Evolutionary conservation across 2,113 vertebrate species (phyloP).

Genomic region (Myrmecophaga tridactyla): DNA sequence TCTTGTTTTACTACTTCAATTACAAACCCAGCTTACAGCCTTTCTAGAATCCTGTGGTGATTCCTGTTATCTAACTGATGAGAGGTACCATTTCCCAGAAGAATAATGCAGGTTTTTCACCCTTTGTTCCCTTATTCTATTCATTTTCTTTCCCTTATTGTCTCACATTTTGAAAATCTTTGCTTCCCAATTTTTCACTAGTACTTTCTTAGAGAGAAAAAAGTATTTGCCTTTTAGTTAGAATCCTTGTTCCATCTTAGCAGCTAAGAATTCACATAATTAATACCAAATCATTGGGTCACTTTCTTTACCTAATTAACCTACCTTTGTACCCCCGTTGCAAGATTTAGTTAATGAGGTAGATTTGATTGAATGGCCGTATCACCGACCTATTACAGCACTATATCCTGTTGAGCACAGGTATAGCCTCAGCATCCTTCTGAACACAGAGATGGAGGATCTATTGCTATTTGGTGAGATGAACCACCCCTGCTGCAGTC

Average conservation of each 20-base stretch:
- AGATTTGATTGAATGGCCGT: not conserved
- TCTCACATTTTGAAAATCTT: not conserved
- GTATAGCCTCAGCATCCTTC: not conserved
- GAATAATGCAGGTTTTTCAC: not conserved
- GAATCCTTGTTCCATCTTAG: not conserved
- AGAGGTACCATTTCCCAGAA: not conserved
- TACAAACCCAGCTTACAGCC: not conserved
- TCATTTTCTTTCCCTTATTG: not conserved
- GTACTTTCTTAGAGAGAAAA: not conserved
- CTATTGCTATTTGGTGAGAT: not conserved
- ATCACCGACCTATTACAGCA: not conserved
- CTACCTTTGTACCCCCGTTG: not conserved
- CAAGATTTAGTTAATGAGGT: not conserved
- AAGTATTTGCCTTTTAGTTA: not conserved
- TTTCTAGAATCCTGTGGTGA: not conserved
- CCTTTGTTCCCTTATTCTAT: not conserved
- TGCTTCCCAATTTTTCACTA: not conserved
- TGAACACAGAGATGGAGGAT: not conserved
- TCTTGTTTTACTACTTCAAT: slow-evolving; percentile 31
- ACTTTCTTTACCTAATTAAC: not conserved
- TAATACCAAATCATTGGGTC: not conserved
- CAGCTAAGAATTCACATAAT: not conserved
- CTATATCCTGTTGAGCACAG: not conserved
- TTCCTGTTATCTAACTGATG: not conserved
- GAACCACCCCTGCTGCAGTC: not conserved